Evolutionary conservation across 2,113 vertebrate genomes (phyloP).

Genomic region (Chloropsis hardwickii): DNA sequence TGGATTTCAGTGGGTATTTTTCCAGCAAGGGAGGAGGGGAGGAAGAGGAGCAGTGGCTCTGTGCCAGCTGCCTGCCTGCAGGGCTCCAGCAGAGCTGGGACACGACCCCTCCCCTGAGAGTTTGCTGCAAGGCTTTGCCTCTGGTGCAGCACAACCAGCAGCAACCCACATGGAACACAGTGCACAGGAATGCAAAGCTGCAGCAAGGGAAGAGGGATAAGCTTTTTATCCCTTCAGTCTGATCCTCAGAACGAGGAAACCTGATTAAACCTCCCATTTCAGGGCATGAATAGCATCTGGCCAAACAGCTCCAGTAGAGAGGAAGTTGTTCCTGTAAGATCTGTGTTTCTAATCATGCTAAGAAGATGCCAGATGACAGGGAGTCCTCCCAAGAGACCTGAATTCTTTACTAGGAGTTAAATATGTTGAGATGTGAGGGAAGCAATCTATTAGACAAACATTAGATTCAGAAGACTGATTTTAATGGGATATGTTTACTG

Average conservation of each 20-base stretch:
- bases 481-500: background rate
- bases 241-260: background rate
- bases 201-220: background rate
- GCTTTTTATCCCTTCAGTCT: background rate
- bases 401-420: background rate
- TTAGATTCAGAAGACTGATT: background rate
- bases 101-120: fast-evolving
- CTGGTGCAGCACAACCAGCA: background rate
- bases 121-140: background rate
- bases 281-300: background rate
- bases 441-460: background rate
- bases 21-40: background rate
- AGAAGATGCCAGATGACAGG: background rate
- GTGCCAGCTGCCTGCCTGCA: background rate
- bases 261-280: background rate
- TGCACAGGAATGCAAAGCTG: background rate
- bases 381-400: background rate
- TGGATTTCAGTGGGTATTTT: background rate
- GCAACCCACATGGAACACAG: fast-evolving
- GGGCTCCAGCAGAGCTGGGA: background rate
- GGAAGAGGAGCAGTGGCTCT: background rate
- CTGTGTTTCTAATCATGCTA: background rate
- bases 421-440: background rate
- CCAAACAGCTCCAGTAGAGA: background rate
- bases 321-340: background rate